Percentiles rank a stretch among this genome's conserved stretches.
Evolutionary conservation across 2,113 vertebrate species (phyloP).

Genomic region (Notiomystis cincta): DNA sequence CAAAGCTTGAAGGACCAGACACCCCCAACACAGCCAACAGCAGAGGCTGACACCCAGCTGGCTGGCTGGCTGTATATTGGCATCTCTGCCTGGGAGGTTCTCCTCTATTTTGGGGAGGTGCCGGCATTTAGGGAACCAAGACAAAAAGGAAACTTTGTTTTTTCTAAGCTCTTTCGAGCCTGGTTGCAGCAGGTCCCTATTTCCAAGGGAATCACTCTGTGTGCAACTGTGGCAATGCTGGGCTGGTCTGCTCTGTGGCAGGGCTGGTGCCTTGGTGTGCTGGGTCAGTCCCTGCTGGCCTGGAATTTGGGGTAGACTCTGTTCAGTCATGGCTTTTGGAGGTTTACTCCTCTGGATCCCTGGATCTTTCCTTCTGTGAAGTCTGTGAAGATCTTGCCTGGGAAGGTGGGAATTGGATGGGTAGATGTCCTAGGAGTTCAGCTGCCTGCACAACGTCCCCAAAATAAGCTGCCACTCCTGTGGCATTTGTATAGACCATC

Average conservation of each 20-base stretch:
- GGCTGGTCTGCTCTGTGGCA: not conserved
- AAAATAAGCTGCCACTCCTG: not conserved
- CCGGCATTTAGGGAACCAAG: not conserved
- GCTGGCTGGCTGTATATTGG: not conserved
- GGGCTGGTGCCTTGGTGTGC: fast-evolving
- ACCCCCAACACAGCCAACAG: not conserved
- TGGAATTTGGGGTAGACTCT: not conserved
- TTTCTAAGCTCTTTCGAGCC: fast-evolving
- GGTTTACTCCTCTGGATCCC: not conserved
- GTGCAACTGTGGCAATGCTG: not conserved
- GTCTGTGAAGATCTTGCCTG: not conserved
- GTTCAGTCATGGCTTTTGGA: not conserved
- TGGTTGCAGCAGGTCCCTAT: not conserved
- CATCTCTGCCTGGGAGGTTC: not conserved
- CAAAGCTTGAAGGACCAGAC: not conserved
- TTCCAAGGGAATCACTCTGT: not conserved
- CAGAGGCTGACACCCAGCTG: not conserved
- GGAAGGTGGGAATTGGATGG: not conserved
- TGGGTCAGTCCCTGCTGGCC: not conserved
- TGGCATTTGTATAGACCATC: not conserved
- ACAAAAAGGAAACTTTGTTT: not conserved
- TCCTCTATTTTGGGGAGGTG: not conserved
- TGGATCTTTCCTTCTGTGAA: not conserved
- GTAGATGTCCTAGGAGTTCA: not conserved
- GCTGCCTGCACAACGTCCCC: not conserved